These are phyloP conservation scores for Echeneis naucrates DNA, from an alignment of 2,797 vertebrate species.

Conservation along the genomic window DNA sequence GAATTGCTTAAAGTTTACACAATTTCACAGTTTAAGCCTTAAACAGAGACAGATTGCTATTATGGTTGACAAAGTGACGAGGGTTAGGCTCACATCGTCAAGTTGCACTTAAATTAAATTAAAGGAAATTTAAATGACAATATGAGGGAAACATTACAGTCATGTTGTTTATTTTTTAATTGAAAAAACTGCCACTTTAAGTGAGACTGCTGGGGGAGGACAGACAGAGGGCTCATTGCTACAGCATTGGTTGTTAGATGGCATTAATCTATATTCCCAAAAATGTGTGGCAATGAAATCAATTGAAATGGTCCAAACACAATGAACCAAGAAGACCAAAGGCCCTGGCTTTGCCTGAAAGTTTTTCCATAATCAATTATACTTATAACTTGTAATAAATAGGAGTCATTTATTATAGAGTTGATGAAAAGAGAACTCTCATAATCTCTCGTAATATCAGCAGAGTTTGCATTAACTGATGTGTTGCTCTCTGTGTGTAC, in stretches of 20 bases:
- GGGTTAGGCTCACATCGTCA: not conserved
- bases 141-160: not conserved
- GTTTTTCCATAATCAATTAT: slow-evolving; percentile 33
- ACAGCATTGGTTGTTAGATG: slow-evolving; percentile 3
- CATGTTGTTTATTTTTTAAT: not conserved
- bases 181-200: slow-evolving; percentile 11
- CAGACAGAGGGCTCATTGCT: not conserved
- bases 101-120: not conserved
- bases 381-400: slow-evolving; percentile 35
- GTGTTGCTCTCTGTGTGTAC: slow-evolving; percentile 1
- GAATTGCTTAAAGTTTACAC: too few species aligned
- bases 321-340: slow-evolving; percentile 25
- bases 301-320: slow-evolving; percentile 8
- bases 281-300: slow-evolving; percentile 25
- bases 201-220: slow-evolving; percentile 6
- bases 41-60: not conserved
- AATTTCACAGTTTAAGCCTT: too few species aligned
- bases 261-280: slow-evolving; percentile 30
- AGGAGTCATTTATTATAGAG: slow-evolving; percentile 26
- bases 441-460: slow-evolving; percentile 1
- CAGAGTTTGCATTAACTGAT: not conserved
- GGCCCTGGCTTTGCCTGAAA: slow-evolving; percentile 19
- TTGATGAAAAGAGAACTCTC: not conserved
- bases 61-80: not conserved
- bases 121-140: not conserved